Evolutionary conservation across 2,797 vertebrate genomes (phyloP), one percentile per base, ranked within the genome.

Genomic region (Gymnoscopelus microlampas): DNA sequence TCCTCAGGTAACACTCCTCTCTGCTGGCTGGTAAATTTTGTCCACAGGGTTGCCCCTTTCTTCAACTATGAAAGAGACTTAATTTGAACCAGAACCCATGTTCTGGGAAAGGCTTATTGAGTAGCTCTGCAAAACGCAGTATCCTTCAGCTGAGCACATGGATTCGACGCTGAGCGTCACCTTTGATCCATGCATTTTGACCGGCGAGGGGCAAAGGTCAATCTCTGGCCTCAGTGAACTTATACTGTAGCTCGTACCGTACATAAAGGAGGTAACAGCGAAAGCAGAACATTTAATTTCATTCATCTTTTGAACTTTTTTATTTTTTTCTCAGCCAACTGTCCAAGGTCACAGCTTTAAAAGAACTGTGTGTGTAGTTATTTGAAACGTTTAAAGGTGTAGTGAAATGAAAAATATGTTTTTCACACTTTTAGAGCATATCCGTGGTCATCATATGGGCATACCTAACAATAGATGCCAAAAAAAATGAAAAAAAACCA

Each of bases 41-140:
- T 19, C 61, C 61, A 67, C 63, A 49, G 32, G 2, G 19, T 48
- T 3, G 12, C 4, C 39, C 15, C 61, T 50, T 71, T 29, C 26
- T 32, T 60, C 19, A 15, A 7, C 47, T 39, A 68, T 50, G n/a
- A 48, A 70, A 71, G 62, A 53, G 13, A 56, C 19, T 50, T 81
- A 62, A 85, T 68, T 78, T 32, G 53, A 67, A 72, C 62, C 79
- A 86, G 80, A 72, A 69, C 5, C n/a, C 2, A 44, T 47, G 9
- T 19, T 12, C 24, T 66, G 5, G 5, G n/a, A 35, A 54, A 12
- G 50, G 59, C n/a, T 67, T 68, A 35, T 35, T 8, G 14, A 49
- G 67, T 24, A 55, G 51, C 63, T 39, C 8, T 23, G 15, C 13
- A 51, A 69, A 35, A 58, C 66, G 15, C 48, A 23, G 5, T 13